Evolutionary conservation across 2,888 invertebrate genomes (phyloP), one percentile per base, ranked within the genome.

Genomic region (Drosophila falleni): DNA sequence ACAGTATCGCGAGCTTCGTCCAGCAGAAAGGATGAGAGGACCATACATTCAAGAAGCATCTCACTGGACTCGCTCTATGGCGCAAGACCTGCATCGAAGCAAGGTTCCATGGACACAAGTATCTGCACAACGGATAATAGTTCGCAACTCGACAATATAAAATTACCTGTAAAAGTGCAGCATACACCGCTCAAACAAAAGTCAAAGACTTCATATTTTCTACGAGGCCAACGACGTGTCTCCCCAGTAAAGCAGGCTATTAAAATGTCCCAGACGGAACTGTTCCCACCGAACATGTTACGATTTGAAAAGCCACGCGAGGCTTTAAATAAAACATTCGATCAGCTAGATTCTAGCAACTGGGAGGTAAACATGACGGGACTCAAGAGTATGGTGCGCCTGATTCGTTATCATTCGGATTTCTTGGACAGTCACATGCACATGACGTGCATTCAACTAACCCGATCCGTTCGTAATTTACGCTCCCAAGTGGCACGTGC

Each of bases 401-500:
- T 98, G 23, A 95, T 95, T 1, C 94, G 94, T 46, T 95, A 96
- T 81, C 94, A 95, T 80, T 93, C 95, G 0, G 96, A 95, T 23
- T 91, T 94, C 15, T 81, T 96, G 42, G 94, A 95, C 58, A 89
- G 94, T 1, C 95, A 96, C 72, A 94, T 96, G 68, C 96, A 96
- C 50, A 94, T 95, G 26, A 94, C 95, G 26, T 95, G 95, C 92
- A 94, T 96, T n/a, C 94, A 95, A 69, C 92, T 97, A 26, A 95
- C 96, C 0, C 94, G 94, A 70, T 96, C 98, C 89, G 96, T 97
- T 50, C 96, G 96, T 78, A 99, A 98, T 92, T 94, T 99, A 70
- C 94, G 99, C 26, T 99, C 99, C 0, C 97, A 98, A 91, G 98
- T 98, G 0, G 96, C 98, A 0, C 94, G 98, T 51, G 95, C 96